Conservation (phyloP, 2,888 invertebrate genomes). For the Parelbella ahira region DNA sequence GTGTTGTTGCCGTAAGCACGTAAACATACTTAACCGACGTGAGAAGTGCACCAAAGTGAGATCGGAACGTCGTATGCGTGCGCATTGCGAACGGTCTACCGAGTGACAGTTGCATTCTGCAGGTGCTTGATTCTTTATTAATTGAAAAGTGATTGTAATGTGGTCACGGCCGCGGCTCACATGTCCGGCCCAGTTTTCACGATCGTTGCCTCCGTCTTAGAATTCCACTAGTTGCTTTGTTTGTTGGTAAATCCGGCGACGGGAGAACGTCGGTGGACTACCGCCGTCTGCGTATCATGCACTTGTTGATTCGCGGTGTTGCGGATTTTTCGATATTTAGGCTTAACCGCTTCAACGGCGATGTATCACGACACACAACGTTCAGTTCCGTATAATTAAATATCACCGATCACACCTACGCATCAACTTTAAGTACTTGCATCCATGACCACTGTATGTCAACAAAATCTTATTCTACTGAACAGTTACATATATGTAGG, state of each 20-base stretch:
- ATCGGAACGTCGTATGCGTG: conserved; percentile 49
- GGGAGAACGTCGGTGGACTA: conserved; percentile 37
- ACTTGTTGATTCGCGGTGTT: conserved; percentile 52
- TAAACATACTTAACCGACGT: conserved; percentile 56
- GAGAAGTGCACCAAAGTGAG: conserved; percentile 52
- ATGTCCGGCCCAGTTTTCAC: conserved; percentile 79
- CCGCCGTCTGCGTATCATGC: conserved; percentile 28
- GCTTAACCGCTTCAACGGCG: too few species aligned
- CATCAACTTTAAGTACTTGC: too few species aligned
- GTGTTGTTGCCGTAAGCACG: conserved; percentile 61
- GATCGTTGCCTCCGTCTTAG: conserved; percentile 44
- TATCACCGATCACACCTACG: background rate
- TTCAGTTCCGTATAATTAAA: background rate
- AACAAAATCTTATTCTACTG: too few species aligned
- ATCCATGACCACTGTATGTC: too few species aligned
- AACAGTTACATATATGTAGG: too few species aligned
- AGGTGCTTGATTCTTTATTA: conserved; percentile 76
- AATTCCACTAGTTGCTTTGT: conserved; percentile 70
- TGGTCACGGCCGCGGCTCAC: conserved; percentile 77
- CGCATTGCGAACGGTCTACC: conserved; percentile 41
- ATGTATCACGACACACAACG: background rate
- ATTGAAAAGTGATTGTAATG: conserved; percentile 79
- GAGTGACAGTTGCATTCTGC: conserved; percentile 70
- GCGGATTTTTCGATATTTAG: conserved; percentile 8
- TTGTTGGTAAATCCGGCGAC: conserved; percentile 44